phyloP scores from a whole-genome alignment of 2,888 invertebrate genomes.

The Cosmia trapezina region DNA sequence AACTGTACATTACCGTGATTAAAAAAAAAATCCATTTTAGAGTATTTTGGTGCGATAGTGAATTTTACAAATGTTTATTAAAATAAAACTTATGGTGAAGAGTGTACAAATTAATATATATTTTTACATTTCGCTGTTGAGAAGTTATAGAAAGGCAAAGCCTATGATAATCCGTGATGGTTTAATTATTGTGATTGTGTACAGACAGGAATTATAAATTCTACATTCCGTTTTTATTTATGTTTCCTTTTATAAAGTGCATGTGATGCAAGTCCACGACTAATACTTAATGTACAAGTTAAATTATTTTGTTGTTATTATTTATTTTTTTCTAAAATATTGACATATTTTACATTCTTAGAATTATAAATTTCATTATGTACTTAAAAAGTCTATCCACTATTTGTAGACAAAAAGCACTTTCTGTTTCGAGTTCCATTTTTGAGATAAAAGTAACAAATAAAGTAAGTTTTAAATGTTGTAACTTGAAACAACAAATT shows the following conservation, averaged over 20 bases:
- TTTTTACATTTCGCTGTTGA: slow-evolving; percentile 90
- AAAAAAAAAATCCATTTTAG: slow-evolving; percentile 80
- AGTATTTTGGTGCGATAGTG: slow-evolving; percentile 90
- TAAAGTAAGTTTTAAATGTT: slow-evolving; percentile 56
- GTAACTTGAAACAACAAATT: slow-evolving; percentile 59
- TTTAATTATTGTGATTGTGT: slow-evolving; percentile 88
- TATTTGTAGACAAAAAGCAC: slow-evolving; percentile 69
- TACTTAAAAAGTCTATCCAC: slow-evolving; percentile 77
- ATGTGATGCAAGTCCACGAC: slow-evolving; percentile 90
- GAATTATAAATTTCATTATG: slow-evolving; percentile 70
- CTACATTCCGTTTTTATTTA: slow-evolving; percentile 88
- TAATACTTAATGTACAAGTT: slow-evolving; percentile 86
- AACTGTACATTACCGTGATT: slow-evolving; percentile 83
- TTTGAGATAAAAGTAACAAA: slow-evolving; percentile 55
- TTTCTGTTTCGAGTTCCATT: slow-evolving; percentile 72
- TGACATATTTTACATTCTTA: slow-evolving; percentile 66
- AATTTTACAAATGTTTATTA: slow-evolving; percentile 89
- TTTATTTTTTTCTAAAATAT: slow-evolving; percentile 71
- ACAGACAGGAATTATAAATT: slow-evolving; percentile 89
- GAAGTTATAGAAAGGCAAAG: slow-evolving; percentile 87
- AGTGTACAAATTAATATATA: slow-evolving; percentile 91
- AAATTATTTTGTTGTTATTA: slow-evolving; percentile 78
- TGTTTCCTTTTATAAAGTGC: slow-evolving; percentile 81
- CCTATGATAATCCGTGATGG: slow-evolving; percentile 87
- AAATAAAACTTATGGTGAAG: slow-evolving; percentile 79